These are phyloP conservation scores for Chlorospingus flavigularis DNA, from an alignment of 2,797 vertebrate species.

Conservation along the genomic window DNA sequence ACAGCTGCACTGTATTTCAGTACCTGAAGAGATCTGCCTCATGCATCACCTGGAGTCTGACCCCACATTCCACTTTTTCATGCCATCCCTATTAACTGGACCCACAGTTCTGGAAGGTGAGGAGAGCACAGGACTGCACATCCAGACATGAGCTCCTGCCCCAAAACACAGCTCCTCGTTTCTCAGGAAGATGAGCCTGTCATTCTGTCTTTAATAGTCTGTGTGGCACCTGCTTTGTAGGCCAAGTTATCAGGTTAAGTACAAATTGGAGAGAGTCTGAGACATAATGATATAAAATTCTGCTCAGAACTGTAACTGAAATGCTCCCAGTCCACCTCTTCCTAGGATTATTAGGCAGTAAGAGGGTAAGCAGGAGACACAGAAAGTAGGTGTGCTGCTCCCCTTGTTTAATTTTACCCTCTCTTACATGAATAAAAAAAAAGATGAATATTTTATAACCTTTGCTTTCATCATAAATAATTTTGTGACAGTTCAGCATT, in stretches of 20 bases:
- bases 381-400: conserved; percentile 54
- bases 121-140: background rate
- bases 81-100: background rate
- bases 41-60: background rate
- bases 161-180: background rate
- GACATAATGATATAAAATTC: background rate
- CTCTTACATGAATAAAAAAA: conserved; percentile 31
- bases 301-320: background rate
- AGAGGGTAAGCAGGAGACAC: background rate
- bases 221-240: background rate
- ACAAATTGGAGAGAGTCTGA: background rate
- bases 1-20: background rate
- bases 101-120: background rate
- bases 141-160: background rate
- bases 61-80: accelerated
- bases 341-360: background rate
- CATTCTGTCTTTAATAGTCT: background rate
- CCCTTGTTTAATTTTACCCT: conserved; percentile 63
- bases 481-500: conserved; percentile 70
- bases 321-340: background rate
- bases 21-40: background rate
- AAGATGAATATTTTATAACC: conserved; percentile 75
- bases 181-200: background rate
- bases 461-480: conserved; percentile 73
- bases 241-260: background rate